Percentiles rank a stretch among this genome's conserved stretches.
phyloP scores from a whole-genome alignment of 2,797 vertebrate genomes.

The Microchirus variegatus region DNA sequence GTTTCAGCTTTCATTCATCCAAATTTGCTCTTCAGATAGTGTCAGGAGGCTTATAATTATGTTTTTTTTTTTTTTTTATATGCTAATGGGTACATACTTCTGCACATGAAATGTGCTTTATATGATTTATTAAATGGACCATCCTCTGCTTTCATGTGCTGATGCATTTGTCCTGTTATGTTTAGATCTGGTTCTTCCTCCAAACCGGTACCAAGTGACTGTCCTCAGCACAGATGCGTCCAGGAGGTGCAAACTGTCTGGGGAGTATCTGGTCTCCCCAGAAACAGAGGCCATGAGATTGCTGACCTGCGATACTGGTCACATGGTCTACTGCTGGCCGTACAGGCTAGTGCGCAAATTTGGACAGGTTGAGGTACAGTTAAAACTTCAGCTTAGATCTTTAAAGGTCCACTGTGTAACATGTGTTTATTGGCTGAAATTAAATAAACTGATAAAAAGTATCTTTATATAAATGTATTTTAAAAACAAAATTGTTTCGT shows the following conservation, averaged over 20 bases:
- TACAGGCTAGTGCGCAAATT: slow-evolving; percentile 88
- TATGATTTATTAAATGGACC: too few species aligned
- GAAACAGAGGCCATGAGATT: slow-evolving; percentile 78
- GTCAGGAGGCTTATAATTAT: too few species aligned
- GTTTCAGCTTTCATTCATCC: slow-evolving; percentile 42
- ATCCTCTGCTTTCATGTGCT: background rate
- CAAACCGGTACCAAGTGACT: slow-evolving; percentile 81
- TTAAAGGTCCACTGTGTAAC: too few species aligned
- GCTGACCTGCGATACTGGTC: slow-evolving; percentile 59
- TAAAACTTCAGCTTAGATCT: background rate
- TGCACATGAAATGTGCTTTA: too few species aligned
- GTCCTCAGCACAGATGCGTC: slow-evolving; percentile 83
- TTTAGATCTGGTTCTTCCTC: slow-evolving; percentile 34
- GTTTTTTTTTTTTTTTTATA: too few species aligned
- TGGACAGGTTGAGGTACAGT: slow-evolving; percentile 86
- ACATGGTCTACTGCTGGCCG: slow-evolving; percentile 84
- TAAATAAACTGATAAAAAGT: too few species aligned
- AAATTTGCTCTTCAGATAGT: background rate
- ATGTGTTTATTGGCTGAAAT: too few species aligned
- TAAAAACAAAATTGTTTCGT: too few species aligned
- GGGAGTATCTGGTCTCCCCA: slow-evolving; percentile 82
- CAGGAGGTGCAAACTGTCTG: slow-evolving; percentile 81
- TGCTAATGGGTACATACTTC: too few species aligned
- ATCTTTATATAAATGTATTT: too few species aligned
- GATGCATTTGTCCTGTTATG: slow-evolving; percentile 4